Base-by-base conservation (phyloP, 2,888 invertebrate genomes). In the Chrysomela aeneicollis region DNA sequence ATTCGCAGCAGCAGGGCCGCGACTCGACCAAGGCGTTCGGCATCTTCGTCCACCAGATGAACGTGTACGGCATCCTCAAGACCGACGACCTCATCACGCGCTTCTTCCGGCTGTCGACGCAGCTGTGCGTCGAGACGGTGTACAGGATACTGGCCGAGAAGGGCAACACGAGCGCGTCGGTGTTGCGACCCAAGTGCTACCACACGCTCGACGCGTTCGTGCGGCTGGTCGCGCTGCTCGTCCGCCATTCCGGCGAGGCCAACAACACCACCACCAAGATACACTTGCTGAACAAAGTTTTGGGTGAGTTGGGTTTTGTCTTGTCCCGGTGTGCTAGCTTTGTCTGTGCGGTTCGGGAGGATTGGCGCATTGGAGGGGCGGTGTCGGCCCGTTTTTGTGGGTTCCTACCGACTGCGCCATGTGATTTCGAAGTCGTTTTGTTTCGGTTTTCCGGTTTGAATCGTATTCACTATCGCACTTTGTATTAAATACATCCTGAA, bases 41-140 rank as follows among this genome's bases (percentile, higher is more conserved):
- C 69, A 85, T 94, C 72, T 98, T 98, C 83, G 96, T 98, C 2
- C 95, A 95, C 78, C 93, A 97, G 82, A 96, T 99, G 97, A 97
- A 97, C 81, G 88, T 94, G 76, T 93, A 95, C 75, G 96, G 99
- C 3, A 96, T 99, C 66, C 85, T 98, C 59, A 98, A 98, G 82
- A 97, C 97, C 0, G 99, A 99, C 79, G 98, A 99, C 79, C 87
- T 97, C 77, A 97, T 99, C 68, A 96, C 97, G 0, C 86, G 98
- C 63, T 99, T 99, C 86, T 98, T 99, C 87, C 90, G 98, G 49
- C 89, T 98, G 67, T 96, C 97, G 61, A 96, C 97, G 0, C 97
- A 98, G 82, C 92, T 97, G 87, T 98, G 98, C 82, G 93, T 98
- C 1, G 97, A 98, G 81, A 89, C 95, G 63, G 95, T 97, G 37